Conservation (phyloP, 2,113 vertebrate species). For the Synchiropus splendidus region DNA sequence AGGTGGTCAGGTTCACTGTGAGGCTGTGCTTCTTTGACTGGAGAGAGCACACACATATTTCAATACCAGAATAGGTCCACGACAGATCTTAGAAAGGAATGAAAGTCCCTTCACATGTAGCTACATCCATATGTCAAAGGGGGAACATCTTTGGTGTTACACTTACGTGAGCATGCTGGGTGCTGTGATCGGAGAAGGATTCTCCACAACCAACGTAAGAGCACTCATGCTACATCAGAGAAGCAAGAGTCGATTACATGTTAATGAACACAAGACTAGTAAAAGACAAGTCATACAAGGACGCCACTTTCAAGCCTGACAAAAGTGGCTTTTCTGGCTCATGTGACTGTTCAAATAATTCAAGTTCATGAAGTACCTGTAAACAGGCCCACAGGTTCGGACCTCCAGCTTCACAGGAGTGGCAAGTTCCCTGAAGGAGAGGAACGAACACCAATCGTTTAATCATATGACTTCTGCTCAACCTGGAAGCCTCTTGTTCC, state of each 20-base stretch:
- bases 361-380: slow-evolving; percentile 68
- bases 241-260: slow-evolving; percentile 1
- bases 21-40: slow-evolving; percentile 89
- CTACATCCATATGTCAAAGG: no score
- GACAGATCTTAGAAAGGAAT: no score
- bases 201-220: slow-evolving; percentile 93
- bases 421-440: slow-evolving; percentile 81
- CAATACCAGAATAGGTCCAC: no score
- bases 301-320: no score
- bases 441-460: not conserved
- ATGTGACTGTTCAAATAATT: no score
- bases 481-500: no score
- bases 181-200: slow-evolving; percentile 92
- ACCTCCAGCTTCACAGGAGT: slow-evolving; percentile 87
- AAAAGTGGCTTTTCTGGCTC: no score
- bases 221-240: slow-evolving; percentile 72
- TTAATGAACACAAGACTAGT: not conserved
- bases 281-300: no score
- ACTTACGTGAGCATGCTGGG: slow-evolving; percentile 88
- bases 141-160: no score
- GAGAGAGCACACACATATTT: not conserved
- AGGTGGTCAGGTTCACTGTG: slow-evolving; percentile 93
- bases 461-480: no score
- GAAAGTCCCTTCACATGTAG: no score
- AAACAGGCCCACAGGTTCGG: slow-evolving; percentile 98